Evolutionary conservation across 2,888 invertebrate species (phyloP).

Genomic region (Sesia bembeciformis): DNA sequence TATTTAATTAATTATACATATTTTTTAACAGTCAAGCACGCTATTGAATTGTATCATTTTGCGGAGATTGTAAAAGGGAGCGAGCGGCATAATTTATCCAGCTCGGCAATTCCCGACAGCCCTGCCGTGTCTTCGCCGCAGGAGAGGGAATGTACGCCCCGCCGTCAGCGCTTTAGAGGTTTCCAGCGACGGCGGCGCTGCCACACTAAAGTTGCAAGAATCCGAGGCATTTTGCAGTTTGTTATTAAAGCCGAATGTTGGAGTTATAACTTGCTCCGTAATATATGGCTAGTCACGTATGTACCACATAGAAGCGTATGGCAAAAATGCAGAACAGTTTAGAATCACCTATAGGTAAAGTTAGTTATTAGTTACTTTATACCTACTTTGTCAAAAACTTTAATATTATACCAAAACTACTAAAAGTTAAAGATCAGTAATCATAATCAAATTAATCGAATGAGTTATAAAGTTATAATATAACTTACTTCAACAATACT

Average conservation of each 20-base stretch:
- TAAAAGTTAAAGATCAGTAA: too few species aligned
- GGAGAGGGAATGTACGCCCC: constrained; percentile 53
- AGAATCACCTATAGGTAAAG: too few species aligned
- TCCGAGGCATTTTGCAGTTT: constrained; percentile 66
- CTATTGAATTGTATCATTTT: constrained; percentile 61
- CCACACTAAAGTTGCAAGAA: constrained; percentile 62
- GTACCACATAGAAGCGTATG: too few species aligned
- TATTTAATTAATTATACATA: too few species aligned
- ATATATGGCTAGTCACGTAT: constrained; percentile 16
- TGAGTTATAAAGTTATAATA: too few species aligned
- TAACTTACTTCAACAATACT: constrained; percentile 12
- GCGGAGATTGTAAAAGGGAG: constrained; percentile 58
- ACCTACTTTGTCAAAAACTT: too few species aligned
- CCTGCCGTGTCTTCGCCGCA: constrained; percentile 52
- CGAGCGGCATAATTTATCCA: constrained; percentile 61
- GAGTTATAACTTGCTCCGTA: constrained; percentile 50
- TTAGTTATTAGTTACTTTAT: too few species aligned
- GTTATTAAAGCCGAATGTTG: constrained; percentile 45
- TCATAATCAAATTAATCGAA: too few species aligned
- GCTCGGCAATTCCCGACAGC: constrained; percentile 62
- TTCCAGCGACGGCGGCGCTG: constrained; percentile 43
- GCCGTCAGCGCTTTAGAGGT: constrained; percentile 66
- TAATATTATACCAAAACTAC: too few species aligned
- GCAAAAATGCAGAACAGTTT: too few species aligned
- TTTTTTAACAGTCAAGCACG: too few species aligned